Conservation (phyloP, 2,113 vertebrate species). For the Galeopterus variegatus region DNA sequence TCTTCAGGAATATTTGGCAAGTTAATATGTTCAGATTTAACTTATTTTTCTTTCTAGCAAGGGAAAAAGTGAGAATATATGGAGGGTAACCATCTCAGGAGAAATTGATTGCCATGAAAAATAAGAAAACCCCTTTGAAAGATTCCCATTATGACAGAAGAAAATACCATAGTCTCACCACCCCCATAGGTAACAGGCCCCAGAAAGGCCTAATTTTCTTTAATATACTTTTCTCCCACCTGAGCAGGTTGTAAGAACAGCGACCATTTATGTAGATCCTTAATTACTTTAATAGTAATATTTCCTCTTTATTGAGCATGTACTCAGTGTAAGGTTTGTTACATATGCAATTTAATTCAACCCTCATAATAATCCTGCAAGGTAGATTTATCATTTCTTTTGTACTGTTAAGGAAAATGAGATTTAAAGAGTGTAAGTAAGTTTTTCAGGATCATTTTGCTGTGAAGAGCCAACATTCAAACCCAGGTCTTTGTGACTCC, state of each 20-base stretch:
- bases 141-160: not conserved
- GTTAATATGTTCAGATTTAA: constrained; percentile 42
- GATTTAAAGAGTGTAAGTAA: not conserved
- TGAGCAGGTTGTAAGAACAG: not conserved
- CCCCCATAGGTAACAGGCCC: not conserved
- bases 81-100: not conserved
- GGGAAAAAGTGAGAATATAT: constrained; percentile 26
- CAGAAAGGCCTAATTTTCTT: not conserved
- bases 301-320: not conserved
- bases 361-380: not conserved
- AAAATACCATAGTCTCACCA: not conserved
- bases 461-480: not conserved
- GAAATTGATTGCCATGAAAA: constrained; percentile 5
- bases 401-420: not conserved
- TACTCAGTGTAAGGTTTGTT: not conserved
- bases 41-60: constrained; percentile 30
- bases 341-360: not conserved
- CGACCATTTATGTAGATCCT: not conserved
- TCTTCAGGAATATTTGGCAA: constrained; percentile 65
- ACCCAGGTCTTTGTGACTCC: not conserved
- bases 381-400: not conserved
- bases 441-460: not conserved
- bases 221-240: not conserved
- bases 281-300: not conserved
- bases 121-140: constrained; percentile 51